Evolutionary conservation across 2,888 invertebrate species (phyloP), one percentile per base, ranked within the genome.

Genomic region (Noctua pronuba): DNA sequence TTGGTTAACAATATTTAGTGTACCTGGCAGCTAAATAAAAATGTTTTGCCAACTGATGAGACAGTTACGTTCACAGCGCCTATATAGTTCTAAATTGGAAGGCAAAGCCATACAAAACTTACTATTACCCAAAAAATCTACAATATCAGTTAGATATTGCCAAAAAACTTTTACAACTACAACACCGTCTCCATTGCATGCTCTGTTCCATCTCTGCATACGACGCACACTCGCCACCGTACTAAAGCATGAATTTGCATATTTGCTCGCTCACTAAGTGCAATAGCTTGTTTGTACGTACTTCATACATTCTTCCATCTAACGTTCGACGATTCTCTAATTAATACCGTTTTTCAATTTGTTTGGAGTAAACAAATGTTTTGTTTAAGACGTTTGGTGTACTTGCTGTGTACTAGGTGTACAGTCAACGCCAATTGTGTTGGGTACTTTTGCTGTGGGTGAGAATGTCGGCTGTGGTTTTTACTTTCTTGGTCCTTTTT

Each of bases 251-350:
- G 94, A 95, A 96, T 96, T 95, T 95, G 96, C 96, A 96, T 96
- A 96, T 95, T 94, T 92, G 94, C 92, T 92, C 93, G 91, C 92
- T 93, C 92, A 91, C 95, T 96, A 96, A 96, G 96, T 96, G 96
- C 96, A 95, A 96, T 96, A 93, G 94, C 96, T 94, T 96, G 96
- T 96, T 95, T 93, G 92, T 93, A 93, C 94, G 92, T 94, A 94
- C 95, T 95, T 93, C 90, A 90, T 90, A 91, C 93, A 94, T 94
- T 95, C 95, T 94, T 95, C 92, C 91, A 92, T 92, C 92, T 91
- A 91, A 85, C 89, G 88, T 88, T 90, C 74, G 68, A 79, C 86
- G 83, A 92, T 92, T 92, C 91, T 88, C 91, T 94, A 94, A 95
- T 95, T 94, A 94, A 92, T 90, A 88, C 90, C 74, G 88, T 87